Conservation (phyloP, 2,888 invertebrate species). For the Eupsilia transversa region DNA sequence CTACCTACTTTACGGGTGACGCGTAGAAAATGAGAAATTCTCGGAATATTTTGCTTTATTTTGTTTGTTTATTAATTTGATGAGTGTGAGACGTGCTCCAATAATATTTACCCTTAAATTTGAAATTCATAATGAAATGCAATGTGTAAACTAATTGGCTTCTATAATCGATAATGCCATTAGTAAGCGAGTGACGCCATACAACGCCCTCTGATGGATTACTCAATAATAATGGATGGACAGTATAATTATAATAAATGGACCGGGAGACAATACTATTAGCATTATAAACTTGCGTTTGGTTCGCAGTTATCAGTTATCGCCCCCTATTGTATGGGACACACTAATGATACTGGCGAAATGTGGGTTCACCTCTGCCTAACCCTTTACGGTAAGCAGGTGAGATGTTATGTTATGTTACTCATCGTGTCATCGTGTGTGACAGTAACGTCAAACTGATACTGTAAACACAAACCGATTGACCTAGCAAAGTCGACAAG, state of each 20-base stretch:
- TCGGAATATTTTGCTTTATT: constrained; percentile 7
- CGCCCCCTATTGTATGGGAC: too few relatives aligned
- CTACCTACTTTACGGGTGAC: constrained; percentile 12
- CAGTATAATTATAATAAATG: constrained; percentile 1
- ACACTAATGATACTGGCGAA: background rate
- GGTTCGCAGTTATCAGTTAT: background rate
- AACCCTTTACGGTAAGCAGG: background rate
- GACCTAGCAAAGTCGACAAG: constrained; percentile 17
- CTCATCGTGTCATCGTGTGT: background rate
- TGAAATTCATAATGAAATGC: background rate
- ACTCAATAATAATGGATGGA: background rate
- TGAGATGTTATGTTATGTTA: background rate
- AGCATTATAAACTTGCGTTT: background rate
- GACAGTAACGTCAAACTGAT: background rate
- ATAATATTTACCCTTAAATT: background rate
- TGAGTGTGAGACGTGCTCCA: background rate
- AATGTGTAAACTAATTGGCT: constrained; percentile 2
- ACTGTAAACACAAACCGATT: constrained; percentile 1
- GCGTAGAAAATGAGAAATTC: constrained; percentile 22
- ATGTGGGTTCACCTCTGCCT: background rate
- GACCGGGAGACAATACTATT: background rate
- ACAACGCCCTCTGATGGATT: constrained; percentile 15
- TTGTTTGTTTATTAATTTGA: constrained; percentile 9
- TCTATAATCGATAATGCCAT: background rate
- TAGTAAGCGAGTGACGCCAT: background rate